A percentile compares a stretch with the other conserved stretches of the same genome.
Conservation (phyloP, 2,797 vertebrate genomes). For the Myioborus miniatus region DNA sequence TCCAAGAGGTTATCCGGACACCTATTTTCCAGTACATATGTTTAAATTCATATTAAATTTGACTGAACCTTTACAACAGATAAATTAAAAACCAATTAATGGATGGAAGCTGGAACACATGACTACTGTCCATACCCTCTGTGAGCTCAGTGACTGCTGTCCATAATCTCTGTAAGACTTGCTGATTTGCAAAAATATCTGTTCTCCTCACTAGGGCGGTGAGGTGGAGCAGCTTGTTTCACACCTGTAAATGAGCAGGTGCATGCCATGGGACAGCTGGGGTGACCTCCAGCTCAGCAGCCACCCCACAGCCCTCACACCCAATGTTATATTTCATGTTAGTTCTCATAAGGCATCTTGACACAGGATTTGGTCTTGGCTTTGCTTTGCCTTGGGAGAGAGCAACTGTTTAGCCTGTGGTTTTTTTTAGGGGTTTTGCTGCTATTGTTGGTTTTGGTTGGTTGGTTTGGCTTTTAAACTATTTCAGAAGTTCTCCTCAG, state of each 20-base stretch:
- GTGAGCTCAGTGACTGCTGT: not conserved
- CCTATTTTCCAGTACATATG: not conserved
- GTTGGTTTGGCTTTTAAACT: not conserved
- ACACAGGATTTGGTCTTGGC: rapidly evolving
- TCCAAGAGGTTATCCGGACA: not conserved
- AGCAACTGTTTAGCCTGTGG: rapidly evolving
- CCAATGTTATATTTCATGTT: rapidly evolving
- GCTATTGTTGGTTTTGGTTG: rapidly evolving
- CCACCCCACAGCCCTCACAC: not conserved
- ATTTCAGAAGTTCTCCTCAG: not conserved
- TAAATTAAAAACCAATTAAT: not conserved
- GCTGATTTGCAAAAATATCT: not conserved
- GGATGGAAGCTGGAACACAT: not conserved
- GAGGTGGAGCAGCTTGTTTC: not conserved
- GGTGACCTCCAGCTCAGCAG: not conserved
- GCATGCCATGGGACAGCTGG: rapidly evolving
- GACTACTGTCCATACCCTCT: not conserved
- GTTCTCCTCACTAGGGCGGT: not conserved
- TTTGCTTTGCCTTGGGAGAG: not conserved
- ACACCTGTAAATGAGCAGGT: rapidly evolving
- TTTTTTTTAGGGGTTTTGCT: not conserved
- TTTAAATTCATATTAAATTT: not conserved
- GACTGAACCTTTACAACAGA: not conserved
- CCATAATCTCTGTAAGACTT: not conserved
- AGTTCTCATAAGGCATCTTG: not conserved